A percentile compares a stretch with the other conserved stretches of the same genome.
Conservation (phyloP, 2,797 vertebrate species). For the Brotula barbata region DNA sequence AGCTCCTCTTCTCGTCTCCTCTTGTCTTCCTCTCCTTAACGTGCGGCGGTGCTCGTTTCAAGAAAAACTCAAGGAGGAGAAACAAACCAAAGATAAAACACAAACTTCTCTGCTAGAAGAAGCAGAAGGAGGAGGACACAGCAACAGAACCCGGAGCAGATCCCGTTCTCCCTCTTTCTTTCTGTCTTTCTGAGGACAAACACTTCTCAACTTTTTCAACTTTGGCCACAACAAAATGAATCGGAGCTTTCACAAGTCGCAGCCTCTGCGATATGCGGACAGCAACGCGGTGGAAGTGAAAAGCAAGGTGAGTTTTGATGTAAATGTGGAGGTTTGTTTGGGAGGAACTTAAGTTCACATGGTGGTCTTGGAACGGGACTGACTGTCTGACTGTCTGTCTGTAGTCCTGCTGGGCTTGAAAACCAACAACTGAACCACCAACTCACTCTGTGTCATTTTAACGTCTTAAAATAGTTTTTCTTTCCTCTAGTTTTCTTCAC, state of each 20-base stretch:
- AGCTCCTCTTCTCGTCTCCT: slow-evolving; percentile 38
- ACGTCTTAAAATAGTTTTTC: too few relatives aligned
- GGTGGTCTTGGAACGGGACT: slow-evolving; percentile 30
- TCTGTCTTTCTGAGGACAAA: slow-evolving; percentile 7
- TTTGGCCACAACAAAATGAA: slow-evolving; percentile 81
- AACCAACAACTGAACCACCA: background rate
- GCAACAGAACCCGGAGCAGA: slow-evolving; percentile 43
- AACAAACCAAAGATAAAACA: slow-evolving; percentile 3
- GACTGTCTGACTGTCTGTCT: too few relatives aligned
- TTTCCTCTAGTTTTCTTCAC: too few relatives aligned
- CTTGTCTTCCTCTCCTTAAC: slow-evolving; percentile 37
- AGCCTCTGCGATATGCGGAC: slow-evolving; percentile 86
- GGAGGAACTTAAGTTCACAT: slow-evolving; percentile 50
- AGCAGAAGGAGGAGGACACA: slow-evolving; percentile 39
- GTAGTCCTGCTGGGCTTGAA: slow-evolving; percentile 15
- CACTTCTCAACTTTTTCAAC: slow-evolving; percentile 33
- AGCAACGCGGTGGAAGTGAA: slow-evolving; percentile 94
- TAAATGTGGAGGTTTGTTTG: background rate
- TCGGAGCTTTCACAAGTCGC: slow-evolving; percentile 93
- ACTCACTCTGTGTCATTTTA: background rate
- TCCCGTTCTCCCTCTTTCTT: slow-evolving; percentile 57
- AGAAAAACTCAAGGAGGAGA: slow-evolving; percentile 37
- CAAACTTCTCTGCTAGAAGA: slow-evolving; percentile 8
- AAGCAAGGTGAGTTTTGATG: slow-evolving; percentile 87
- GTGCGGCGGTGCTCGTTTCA: too few relatives aligned